A percentile compares a stretch with the other conserved stretches of the same genome.
These are phyloP conservation scores for Lutjanus argentimaculatus DNA, from an alignment of 2,797 vertebrate genomes.

Conservation along the genomic window DNA sequence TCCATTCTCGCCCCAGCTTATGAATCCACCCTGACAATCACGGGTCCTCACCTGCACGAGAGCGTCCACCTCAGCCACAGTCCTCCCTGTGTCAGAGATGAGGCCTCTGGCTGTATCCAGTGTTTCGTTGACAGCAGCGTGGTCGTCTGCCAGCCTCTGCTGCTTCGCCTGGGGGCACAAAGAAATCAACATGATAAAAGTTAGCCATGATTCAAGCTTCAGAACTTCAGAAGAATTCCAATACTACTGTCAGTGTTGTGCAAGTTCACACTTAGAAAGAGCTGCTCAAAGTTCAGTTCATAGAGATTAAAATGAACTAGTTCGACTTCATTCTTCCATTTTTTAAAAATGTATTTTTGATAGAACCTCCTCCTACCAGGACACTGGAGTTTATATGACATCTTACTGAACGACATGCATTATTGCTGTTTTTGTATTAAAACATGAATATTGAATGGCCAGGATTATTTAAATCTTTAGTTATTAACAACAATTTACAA, in stretches of 20 bases:
- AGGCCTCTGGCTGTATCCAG: conserved; percentile 77
- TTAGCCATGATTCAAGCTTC: not conserved
- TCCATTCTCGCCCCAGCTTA: not conserved
- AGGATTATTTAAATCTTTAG: too few species aligned
- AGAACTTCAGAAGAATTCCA: not conserved
- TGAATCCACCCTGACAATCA: not conserved
- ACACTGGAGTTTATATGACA: too few species aligned
- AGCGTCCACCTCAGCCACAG: conserved; percentile 82
- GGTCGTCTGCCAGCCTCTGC: conserved; percentile 78
- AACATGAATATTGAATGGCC: too few species aligned
- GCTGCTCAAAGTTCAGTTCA: too few species aligned
- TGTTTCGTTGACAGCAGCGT: conserved; percentile 78
- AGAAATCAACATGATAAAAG: not conserved
- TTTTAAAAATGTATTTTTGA: too few species aligned
- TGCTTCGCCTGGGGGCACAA: conserved; percentile 69
- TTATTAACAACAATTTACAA: too few species aligned
- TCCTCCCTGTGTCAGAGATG: conserved; percentile 74
- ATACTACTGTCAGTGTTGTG: not conserved
- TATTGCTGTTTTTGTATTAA: too few species aligned
- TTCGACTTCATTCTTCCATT: too few species aligned
- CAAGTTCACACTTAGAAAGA: too few species aligned
- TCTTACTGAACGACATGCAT: too few species aligned
- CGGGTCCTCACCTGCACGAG: conserved; percentile 88
- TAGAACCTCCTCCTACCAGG: too few species aligned
- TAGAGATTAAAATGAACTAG: too few species aligned